A percentile compares a stretch with the other conserved stretches of the same genome.
These are phyloP conservation scores for Lepidonotus clava DNA, from an alignment of 2,888 invertebrate genomes.

Conservation along the genomic window DNA sequence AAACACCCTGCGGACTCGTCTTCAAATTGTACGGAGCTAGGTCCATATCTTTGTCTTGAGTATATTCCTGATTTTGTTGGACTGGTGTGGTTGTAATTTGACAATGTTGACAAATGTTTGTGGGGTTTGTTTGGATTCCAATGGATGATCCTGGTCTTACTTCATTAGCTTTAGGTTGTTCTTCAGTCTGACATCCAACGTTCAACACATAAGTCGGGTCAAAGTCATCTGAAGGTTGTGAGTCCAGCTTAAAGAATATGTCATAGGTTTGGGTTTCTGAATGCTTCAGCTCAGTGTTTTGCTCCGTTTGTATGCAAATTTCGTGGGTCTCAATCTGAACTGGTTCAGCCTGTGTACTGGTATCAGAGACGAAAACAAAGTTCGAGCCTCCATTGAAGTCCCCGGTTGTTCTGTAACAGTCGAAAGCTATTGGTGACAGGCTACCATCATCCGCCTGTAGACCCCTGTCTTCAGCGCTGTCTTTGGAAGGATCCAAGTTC, in stretches of 20 bases:
- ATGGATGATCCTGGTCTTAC: too few species aligned
- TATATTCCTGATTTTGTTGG: too few species aligned
- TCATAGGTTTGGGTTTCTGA: neutral
- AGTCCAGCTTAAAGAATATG: neutral
- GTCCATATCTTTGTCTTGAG: too few species aligned
- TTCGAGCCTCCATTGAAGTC: neutral
- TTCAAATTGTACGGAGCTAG: too few species aligned
- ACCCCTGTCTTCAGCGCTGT: neutral
- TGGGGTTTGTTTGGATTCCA: too few species aligned
- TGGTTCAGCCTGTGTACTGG: neutral
- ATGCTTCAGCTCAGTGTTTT: neutral
- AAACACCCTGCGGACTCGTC: too few species aligned
- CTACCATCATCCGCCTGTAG: conserved; percentile 51
- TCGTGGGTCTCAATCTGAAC: neutral
- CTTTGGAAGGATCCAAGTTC: neutral
- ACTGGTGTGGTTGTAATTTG: too few species aligned
- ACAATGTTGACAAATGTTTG: too few species aligned
- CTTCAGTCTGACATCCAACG: conserved; percentile 24
- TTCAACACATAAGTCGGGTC: neutral
- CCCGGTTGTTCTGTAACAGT: too few species aligned
- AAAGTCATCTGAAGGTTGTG: neutral
- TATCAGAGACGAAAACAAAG: conserved; percentile 16
- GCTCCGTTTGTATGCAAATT: neutral
- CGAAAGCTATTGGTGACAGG: conserved; percentile 49
- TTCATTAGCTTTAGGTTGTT: too few species aligned